Evolutionary conservation across 2,888 invertebrate genomes (phyloP).

Genomic region (Chalcis sispes): DNA sequence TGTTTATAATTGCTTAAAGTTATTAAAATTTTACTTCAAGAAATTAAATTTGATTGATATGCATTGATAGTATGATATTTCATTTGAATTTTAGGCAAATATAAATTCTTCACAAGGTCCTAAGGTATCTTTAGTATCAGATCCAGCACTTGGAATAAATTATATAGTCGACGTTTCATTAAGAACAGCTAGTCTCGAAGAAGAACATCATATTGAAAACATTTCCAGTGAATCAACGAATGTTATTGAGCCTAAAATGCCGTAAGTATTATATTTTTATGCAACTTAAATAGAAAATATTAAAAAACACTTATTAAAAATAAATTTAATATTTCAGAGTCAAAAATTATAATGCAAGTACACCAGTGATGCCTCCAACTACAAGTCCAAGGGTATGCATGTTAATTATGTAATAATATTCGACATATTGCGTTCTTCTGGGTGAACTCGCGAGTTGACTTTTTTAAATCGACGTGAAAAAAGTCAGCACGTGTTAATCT

Average conservation of each 20-base stretch:
- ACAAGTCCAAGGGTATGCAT: slow-evolving; percentile 39
- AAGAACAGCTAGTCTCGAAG: slow-evolving; percentile 49
- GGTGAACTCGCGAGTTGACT: too few species aligned
- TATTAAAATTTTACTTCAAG: background rate
- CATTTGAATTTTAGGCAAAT: slow-evolving; percentile 78
- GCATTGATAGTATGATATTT: slow-evolving; percentile 12
- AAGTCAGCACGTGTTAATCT: too few species aligned
- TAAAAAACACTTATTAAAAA: background rate
- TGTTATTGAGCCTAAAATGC: slow-evolving; percentile 37
- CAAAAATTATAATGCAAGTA: slow-evolving; percentile 33
- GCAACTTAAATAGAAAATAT: slow-evolving; percentile 1
- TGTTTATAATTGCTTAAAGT: slow-evolving; percentile 1
- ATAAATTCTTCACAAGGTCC: slow-evolving; percentile 85
- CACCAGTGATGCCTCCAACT: background rate
- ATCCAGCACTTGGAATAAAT: slow-evolving; percentile 86
- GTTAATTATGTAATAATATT: background rate
- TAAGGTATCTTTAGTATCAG: slow-evolving; percentile 85
- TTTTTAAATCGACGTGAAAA: too few species aligned
- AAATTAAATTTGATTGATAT: background rate
- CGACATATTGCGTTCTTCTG: background rate
- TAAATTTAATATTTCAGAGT: slow-evolving; percentile 26
- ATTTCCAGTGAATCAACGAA: slow-evolving; percentile 16
- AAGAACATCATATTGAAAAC: slow-evolving; percentile 56
- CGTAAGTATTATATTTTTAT: slow-evolving; percentile 36
- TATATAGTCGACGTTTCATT: slow-evolving; percentile 86